Evolutionary conservation across 2,797 vertebrate genomes (phyloP), one percentile per base, ranked within the genome.

Genomic region (Falco peregrinus): DNA sequence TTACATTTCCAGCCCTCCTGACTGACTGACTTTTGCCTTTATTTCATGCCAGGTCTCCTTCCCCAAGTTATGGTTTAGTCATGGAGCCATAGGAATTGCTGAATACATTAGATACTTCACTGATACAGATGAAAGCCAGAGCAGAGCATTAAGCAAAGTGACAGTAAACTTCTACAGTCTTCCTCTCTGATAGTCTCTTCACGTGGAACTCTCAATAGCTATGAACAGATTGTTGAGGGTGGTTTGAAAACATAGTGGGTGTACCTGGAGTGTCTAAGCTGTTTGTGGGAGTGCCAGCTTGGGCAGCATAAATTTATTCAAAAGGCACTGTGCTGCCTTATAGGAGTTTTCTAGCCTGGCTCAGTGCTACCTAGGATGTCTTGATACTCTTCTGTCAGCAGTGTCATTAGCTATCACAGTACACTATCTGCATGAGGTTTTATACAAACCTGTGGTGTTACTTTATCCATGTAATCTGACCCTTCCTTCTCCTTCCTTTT

Each of bases 201-300:
- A 35, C 31, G 10, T 43, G 21, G 73, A 71, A 39, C 43, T 71
- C 37, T 31, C 2, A 1, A 12, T 12, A 76, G 59, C 35, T 48
- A 5, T 6, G 50, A 69, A 7, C 20, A 50, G 67, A 6, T 61
- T 47, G 43, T 13, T 54, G 26, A 19, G 29, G 37, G 37, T 76
- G 3, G 0, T 69, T 81, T 60, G 25, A 53, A 39, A 50, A 0
- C 0, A 0, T 11, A 12, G 16, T 67, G 0, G 0, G 17, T 70
- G 48, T 53, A 8, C 9, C 41, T 85, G 56, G 29, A 50, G 8
- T 51, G 28, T 47, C 20, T 16, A 5, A 89, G 17, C 25, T 69
- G 45, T 12, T 39, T 87, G 37, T 57, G 60, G 41, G 56, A 37
- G 28, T 4, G 3, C n/a, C 70, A 50, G 5, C 20, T 39, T n/a